These are phyloP conservation scores for Cepaea hortensis DNA, from an alignment of 2,888 invertebrate species.

Conservation along the genomic window DNA sequence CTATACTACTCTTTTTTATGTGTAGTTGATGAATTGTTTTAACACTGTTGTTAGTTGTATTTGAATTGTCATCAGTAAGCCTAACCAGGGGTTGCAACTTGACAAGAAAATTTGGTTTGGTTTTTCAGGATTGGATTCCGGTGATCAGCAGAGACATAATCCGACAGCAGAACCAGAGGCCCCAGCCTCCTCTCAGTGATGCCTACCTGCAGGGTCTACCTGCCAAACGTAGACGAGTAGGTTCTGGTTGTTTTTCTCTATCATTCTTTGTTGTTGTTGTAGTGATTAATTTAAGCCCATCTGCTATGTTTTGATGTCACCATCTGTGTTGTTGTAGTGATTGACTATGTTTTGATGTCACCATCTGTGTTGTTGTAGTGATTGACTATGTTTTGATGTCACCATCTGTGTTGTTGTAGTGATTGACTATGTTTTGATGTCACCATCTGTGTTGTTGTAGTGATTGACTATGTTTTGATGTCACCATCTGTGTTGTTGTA, in stretches of 20 bases:
- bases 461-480: background rate
- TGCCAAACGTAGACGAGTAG: conserved; percentile 88
- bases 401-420: too few relatives aligned
- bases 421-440: too few relatives aligned
- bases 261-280: background rate
- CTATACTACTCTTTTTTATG: too few relatives aligned
- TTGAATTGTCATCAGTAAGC: background rate
- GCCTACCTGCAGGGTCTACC: conserved; percentile 93
- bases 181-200: conserved; percentile 86
- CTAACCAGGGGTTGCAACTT: background rate
- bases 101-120: background rate
- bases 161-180: conserved; percentile 82
- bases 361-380: too few relatives aligned
- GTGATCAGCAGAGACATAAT: conserved; percentile 88
- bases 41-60: background rate
- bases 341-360: too few relatives aligned
- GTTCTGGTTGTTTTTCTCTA: background rate
- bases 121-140: conserved; percentile 87
- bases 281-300: background rate
- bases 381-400: too few relatives aligned
- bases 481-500: too few relatives aligned
- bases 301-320: too few relatives aligned
- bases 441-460: background rate
- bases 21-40: too few relatives aligned
- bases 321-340: too few relatives aligned